Percentiles rank a stretch among this genome's conserved stretches.
Conservation (phyloP, 2,113 vertebrate genomes). For the Strix aluco region DNA sequence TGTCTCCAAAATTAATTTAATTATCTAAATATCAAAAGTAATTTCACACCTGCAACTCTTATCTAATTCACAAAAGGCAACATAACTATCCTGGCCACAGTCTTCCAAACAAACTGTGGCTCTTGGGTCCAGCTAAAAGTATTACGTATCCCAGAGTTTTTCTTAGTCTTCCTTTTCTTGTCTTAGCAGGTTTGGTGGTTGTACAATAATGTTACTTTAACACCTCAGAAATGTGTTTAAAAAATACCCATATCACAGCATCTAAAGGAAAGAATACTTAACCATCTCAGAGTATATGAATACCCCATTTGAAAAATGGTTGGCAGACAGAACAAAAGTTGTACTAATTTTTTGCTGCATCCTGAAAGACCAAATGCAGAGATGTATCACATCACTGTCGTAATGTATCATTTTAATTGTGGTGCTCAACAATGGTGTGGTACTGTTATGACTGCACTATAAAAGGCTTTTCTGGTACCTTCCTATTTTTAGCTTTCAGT, state of each 20-base stretch:
- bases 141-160: background rate
- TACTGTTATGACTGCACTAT: constrained; percentile 9
- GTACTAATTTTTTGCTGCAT: background rate
- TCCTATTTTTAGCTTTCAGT: constrained; percentile 21
- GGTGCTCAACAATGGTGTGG: background rate
- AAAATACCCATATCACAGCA: background rate
- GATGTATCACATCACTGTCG: constrained; percentile 17
- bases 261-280: background rate
- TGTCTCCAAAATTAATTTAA: constrained; percentile 48
- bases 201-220: background rate
- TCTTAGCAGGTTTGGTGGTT: background rate
- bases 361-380: constrained; percentile 19
- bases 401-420: constrained; percentile 10
- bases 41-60: constrained; percentile 40
- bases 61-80: background rate
- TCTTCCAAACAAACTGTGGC: background rate
- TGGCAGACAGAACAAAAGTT: background rate
- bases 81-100: background rate
- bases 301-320: background rate
- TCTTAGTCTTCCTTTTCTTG: background rate
- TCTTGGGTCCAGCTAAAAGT: background rate
- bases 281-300: background rate
- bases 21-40: constrained; percentile 50
- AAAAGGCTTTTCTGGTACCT: constrained; percentile 23
- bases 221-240: background rate